A percentile compares a stretch with the other conserved stretches of the same genome.
Conservation (phyloP, 2,797 vertebrate species). For the Apogon hyalosoma region DNA sequence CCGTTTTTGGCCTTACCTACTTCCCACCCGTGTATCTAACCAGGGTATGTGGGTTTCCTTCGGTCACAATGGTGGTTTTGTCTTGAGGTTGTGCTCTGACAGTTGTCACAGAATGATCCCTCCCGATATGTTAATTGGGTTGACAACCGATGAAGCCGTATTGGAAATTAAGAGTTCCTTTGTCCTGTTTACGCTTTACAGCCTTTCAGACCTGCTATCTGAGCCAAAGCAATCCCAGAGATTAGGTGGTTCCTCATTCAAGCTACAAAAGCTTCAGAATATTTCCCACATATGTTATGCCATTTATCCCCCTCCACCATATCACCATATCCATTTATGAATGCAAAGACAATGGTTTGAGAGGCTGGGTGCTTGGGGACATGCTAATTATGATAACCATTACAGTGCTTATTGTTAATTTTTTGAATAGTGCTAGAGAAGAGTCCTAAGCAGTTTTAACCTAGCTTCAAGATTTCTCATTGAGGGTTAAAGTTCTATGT, state of each 20-base stretch:
- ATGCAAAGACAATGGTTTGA: slow-evolving; percentile 60
- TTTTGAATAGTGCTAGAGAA: slow-evolving; percentile 31
- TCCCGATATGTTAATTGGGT: slow-evolving; percentile 77
- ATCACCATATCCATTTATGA: slow-evolving; percentile 61
- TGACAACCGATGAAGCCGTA: slow-evolving; percentile 77
- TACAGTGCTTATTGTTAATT: slow-evolving; percentile 50
- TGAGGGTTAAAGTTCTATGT: slow-evolving; percentile 5
- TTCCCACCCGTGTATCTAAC: slow-evolving; percentile 47
- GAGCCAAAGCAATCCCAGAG: slow-evolving; percentile 70
- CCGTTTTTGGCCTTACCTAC: slow-evolving; percentile 54
- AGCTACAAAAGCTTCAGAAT: slow-evolving; percentile 70
- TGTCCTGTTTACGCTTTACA: slow-evolving; percentile 70
- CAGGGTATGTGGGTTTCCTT: slow-evolving; percentile 71
- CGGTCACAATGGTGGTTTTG: slow-evolving; percentile 73
- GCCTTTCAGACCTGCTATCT: slow-evolving; percentile 74
- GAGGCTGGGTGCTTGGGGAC: slow-evolving; percentile 39
- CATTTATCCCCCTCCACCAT: slow-evolving; percentile 63
- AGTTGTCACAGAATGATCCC: slow-evolving; percentile 78
- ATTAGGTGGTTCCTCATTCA: slow-evolving; percentile 72
- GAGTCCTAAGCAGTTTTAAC: slow-evolving; percentile 40
- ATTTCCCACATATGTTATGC: slow-evolving; percentile 82
- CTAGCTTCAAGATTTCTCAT: slow-evolving; percentile 11
- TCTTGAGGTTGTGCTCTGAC: slow-evolving; percentile 78
- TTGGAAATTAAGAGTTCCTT: slow-evolving; percentile 80
- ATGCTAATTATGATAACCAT: slow-evolving; percentile 65